Evolutionary conservation across 2,113 vertebrate genomes (phyloP), one percentile per base, ranked within the genome.

Genomic region (Pygoscelis adeliae): DNA sequence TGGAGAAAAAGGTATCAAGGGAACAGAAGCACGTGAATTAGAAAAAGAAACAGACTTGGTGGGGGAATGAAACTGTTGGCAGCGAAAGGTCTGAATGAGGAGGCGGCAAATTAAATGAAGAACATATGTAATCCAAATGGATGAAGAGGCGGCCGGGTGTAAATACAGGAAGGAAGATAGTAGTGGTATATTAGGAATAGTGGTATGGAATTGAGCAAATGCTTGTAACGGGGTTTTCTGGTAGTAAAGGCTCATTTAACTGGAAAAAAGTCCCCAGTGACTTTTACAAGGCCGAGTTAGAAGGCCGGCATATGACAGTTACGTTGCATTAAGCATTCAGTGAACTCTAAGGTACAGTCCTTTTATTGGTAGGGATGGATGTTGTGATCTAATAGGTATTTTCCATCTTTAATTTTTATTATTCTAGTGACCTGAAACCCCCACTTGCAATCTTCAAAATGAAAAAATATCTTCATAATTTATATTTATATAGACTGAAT

Each of bases 401-500:
- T 97, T 95, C 65, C 97, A 47, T 96, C 70, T 97, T 98, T 96
- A 96, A 97, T 94, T 97, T 96, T 92, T 96, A 95, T 97, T 97
- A 88, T 96, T 95, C 92, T 97, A 93, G 91, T 93, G 94, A 95
- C 93, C 90, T 96, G 94, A 97, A 96, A 82, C 79, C 83, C 92
- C 88, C 80, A 88, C 73, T 94, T 83, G 89, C 92, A 94, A 86
- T 86, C 94, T 96, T 97, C 94, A 98, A 90, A 94, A 94, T 97
- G 93, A 97, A 97, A 94, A 97, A 93, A 97, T 96, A 91, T 95
- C 91, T 92, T 96, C 90, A 97, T 97, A 92, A 97, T 98, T 97
- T 98, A 92, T 97, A 89, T 97, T 98, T 97, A 78, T 89, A 89
- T 94, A 99, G 99, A 99, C 99, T 89, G 99, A 99, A 62, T 98